Evolutionary conservation across 1,140 invertebrate species (phyloP), one percentile per base, ranked within the genome.

Genomic region (Steinernema feltiae): DNA sequence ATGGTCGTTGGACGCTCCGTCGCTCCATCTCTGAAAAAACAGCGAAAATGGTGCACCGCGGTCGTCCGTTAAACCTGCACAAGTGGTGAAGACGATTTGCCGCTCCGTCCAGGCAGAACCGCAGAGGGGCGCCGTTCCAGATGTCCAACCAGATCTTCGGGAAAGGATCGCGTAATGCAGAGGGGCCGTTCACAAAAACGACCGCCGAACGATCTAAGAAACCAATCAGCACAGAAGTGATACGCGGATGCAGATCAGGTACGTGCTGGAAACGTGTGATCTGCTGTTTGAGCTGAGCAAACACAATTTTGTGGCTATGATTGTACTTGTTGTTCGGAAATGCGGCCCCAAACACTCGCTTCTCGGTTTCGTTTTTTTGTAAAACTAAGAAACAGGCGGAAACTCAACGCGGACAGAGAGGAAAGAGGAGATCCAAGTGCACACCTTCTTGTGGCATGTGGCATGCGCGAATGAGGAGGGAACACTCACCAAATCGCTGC

Each of bases 31-130:
- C 48, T 48, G 2, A 2, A 73, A 73, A 73, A 63, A 73, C 70
- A 29, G 18, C n/a, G 15, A 73, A 70, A 73, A 70, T 46, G 24
- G 18, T 27, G 29, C 72, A 12, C 12, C 1, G 71, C 73, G 30
- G 30, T 73, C 17, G 29, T 24, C 7, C 41, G 7, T n/a, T 21
- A 27, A 63, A 63, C 53, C 53, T 63, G 53, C 53, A 63, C 15
- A 63, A 21, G 53, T 7, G 2, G 53, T 3, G 53, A 27, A 63
- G 53, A 15, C 53, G 12, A 32, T 74, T 74, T 1, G 63, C 48
- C 32, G 30, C 73, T 29, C 73, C 73, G 73, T 74, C 73, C 1
- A 69, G 48, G 48, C 30, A 32, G 48, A 30, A 74, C 15, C 73
- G 1, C 15, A 73, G 30, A 15, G 73, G 48, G 27, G 73, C 73